phyloP scores from a whole-genome alignment of 1,140 invertebrate species.

The Drosophila yakuba region DNA sequence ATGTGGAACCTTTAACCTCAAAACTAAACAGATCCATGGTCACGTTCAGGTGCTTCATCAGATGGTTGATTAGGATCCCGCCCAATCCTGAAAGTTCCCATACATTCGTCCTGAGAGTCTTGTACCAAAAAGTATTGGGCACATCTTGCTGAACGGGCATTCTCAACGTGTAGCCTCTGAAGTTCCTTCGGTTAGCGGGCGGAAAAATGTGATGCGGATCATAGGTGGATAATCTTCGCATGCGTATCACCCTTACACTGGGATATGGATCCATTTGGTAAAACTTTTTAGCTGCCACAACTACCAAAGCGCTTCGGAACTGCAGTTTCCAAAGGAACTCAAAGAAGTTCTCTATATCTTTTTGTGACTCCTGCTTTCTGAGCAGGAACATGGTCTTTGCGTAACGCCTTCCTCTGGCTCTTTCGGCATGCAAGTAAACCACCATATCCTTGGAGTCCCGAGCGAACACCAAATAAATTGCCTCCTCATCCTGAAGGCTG shows the following conservation, averaged over 20 bases:
- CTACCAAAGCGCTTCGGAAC: conserved; percentile 56
- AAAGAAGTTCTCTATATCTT: conserved; percentile 30
- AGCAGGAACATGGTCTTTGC: conserved; percentile 50
- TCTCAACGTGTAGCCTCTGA: conserved; percentile 52
- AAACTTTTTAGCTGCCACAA: conserved; percentile 33
- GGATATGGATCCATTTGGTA: conserved; percentile 74
- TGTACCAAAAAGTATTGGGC: conserved; percentile 66
- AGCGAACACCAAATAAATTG: conserved; percentile 60
- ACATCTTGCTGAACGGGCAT: conserved; percentile 65
- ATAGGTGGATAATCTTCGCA: conserved; percentile 18
- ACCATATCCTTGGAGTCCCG: conserved; percentile 41
- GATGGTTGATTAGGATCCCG: conserved; percentile 37
- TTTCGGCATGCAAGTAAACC: conserved; percentile 31
- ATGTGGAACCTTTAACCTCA: conserved; percentile 45
- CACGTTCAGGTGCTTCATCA: conserved; percentile 62
- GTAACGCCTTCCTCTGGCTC: conserved; percentile 47
- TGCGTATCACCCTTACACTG: conserved; percentile 22
- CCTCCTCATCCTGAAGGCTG: conserved; percentile 19
- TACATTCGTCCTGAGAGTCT: not conserved
- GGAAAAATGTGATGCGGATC: conserved; percentile 45
- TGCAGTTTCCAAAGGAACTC: conserved; percentile 48
- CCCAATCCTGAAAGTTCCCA: conserved; percentile 51
- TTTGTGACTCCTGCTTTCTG: not conserved
- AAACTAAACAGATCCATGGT: conserved; percentile 45
- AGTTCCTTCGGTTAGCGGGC: conserved; percentile 3